Percentiles rank a stretch among this genome's conserved stretches.
Conservation (phyloP, 2,113 vertebrate species). For the Callipepla californica region DNA sequence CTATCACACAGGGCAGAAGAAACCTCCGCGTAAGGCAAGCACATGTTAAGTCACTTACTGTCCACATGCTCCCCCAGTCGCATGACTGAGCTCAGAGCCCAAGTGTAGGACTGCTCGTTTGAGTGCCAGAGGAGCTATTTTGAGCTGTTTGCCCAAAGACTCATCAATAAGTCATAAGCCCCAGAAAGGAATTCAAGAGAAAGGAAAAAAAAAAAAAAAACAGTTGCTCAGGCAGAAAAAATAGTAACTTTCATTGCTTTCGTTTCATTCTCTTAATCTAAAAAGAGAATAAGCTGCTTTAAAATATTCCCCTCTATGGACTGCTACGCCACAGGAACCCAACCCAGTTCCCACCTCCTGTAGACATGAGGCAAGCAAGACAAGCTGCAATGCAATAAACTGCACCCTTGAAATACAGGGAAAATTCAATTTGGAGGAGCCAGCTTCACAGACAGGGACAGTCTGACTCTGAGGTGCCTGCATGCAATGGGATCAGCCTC, state of each 20-base stretch:
- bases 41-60: conserved; percentile 2
- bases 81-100: not conserved
- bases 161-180: conserved; percentile 75
- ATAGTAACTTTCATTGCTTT: conserved; percentile 52
- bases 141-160: conserved; percentile 61
- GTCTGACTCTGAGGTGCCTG: not conserved
- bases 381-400: not conserved
- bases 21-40: not conserved
- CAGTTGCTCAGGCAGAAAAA: conserved; percentile 65
- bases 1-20: not conserved
- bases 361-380: not conserved
- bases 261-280: not conserved
- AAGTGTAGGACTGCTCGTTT: conserved; percentile 59
- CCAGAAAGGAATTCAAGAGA: conserved; percentile 56
- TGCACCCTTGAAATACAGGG: not conserved
- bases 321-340: not conserved
- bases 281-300: conserved; percentile 41
- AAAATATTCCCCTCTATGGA: not conserved
- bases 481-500: not conserved
- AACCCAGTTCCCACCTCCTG: not conserved
- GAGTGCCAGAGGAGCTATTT: conserved; percentile 67
- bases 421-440: not conserved
- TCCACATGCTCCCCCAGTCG: not conserved
- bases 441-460: not conserved
- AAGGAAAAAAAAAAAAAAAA: conserved; percentile 21